Evolutionary conservation across 2,797 vertebrate genomes (phyloP), one percentile per base, ranked within the genome.

Genomic region (Pteronotus mesoamericanus): DNA sequence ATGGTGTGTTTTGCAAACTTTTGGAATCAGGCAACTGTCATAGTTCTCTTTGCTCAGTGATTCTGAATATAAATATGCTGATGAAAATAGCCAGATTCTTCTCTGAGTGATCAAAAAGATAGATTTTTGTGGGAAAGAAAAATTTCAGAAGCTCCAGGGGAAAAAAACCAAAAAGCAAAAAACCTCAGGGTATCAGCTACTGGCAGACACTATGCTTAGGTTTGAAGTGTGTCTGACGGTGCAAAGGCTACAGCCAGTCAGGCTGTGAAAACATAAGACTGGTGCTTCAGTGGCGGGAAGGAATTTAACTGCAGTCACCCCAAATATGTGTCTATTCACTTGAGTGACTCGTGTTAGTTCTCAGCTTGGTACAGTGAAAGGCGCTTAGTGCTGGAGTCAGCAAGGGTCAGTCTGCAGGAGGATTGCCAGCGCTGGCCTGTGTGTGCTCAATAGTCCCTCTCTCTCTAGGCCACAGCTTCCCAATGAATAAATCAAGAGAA

Each of bases 31-130:
- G 12, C 11, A n/a, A 85, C 93, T 93, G 34, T 51, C 59, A 26
- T 75, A 34, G 53, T 59, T 79, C 10, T 44, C 34, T 95, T 55
- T 94, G 82, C 39, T 96, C 55, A 39, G 15, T 32, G 26, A n/a
- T 96, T 96, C 94, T 87, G 84, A 86, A 83, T 82, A 86, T 77
- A 86, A 86, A 92, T 86, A 66, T 9, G 21, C 22, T 79, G 42
- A 74, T 80, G 51, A 86, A 95, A 78, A 42, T 66, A 94, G 53
- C 46, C 14, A 48, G 19, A 80, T 89, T 95, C 69, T 94, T 69
- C 42, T 95, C 32, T 42, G 29, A 16, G 75, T 61, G 18, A 93
- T 93, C 53, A 87, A 85, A 85, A 91, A 51, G 69, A 74, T 75
- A 42, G 10, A 32, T 86, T 96, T 89, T 46, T 2, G 6, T 4